phyloP scores from a whole-genome alignment of 2,888 invertebrate genomes.

The Troglohyphantes excavatus region DNA sequence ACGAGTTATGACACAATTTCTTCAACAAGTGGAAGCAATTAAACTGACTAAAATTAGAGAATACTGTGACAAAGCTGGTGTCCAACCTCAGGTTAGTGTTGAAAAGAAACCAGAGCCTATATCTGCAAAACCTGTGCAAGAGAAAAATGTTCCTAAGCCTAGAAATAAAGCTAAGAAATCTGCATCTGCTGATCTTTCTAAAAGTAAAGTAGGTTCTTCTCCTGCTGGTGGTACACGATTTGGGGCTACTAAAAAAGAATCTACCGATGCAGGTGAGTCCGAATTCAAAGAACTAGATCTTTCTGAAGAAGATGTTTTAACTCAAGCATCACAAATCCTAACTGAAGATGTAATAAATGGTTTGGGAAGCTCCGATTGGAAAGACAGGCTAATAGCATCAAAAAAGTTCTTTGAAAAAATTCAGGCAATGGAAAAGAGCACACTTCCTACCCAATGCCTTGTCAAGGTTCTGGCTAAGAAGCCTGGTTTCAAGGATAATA shows the following conservation, averaged over 20 bases:
- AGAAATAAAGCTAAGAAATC: slow-evolving; percentile 58
- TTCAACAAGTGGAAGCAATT: slow-evolving; percentile 93
- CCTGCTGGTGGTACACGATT: slow-evolving; percentile 81
- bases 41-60: slow-evolving; percentile 97
- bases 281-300: slow-evolving; percentile 83
- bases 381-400: slow-evolving; percentile 89
- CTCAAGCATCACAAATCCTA: slow-evolving; percentile 87
- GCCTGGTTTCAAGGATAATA: slow-evolving; percentile 93
- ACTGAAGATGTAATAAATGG: slow-evolving; percentile 87
- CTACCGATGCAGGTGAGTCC: slow-evolving; percentile 64
- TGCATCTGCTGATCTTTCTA: slow-evolving; percentile 79
- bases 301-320: slow-evolving; percentile 88
- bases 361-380: slow-evolving; percentile 92
- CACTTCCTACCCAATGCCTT: slow-evolving; percentile 89
- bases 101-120: slow-evolving; percentile 65
- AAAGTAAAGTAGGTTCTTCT: slow-evolving; percentile 35
- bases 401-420: slow-evolving; percentile 88
- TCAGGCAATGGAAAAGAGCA: slow-evolving; percentile 86
- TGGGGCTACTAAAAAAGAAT: slow-evolving; percentile 82
- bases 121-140: slow-evolving; percentile 60
- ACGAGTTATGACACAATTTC: slow-evolving; percentile 91
- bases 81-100: slow-evolving; percentile 51
- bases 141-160: slow-evolving; percentile 46
- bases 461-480: slow-evolving; percentile 89
- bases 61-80: slow-evolving; percentile 93